Percentiles rank a stretch among this genome's conserved stretches.
These are phyloP conservation scores for Acrobasis suavella DNA, from an alignment of 2,888 invertebrate genomes.

Conservation along the genomic window DNA sequence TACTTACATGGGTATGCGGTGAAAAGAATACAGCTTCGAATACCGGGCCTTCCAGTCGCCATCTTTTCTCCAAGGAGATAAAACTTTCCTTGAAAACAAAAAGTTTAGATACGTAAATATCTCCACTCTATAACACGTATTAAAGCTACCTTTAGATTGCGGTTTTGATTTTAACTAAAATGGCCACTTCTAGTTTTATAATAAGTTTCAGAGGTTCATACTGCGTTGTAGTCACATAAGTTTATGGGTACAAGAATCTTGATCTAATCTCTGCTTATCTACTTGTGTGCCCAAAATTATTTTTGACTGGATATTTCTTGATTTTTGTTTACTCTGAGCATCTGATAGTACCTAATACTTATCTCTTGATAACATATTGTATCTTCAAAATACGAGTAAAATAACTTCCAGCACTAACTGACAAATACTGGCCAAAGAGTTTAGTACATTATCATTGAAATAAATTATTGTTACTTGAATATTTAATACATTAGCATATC, in stretches of 20 bases:
- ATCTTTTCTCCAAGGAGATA: slow-evolving; percentile 53
- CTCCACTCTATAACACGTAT: neutral
- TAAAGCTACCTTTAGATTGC: no score
- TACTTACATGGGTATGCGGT: slow-evolving; percentile 52
- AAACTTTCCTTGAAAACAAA: slow-evolving; percentile 50
- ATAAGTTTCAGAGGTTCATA: no score
- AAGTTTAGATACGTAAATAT: slow-evolving; percentile 6
- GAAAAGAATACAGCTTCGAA: slow-evolving; percentile 61
- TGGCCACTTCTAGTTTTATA: no score
- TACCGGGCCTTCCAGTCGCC: slow-evolving; percentile 69
- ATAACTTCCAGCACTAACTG: no score
- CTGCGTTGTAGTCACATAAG: no score
- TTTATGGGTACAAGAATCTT: neutral
- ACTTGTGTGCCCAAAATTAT: neutral
- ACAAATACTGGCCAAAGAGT: no score
- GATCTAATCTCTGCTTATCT: neutral
- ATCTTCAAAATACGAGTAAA: no score
- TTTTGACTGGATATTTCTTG: neutral
- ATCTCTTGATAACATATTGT: no score
- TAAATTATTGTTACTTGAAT: no score
- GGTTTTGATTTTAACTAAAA: no score
- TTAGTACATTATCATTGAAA: no score
- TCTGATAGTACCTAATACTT: neutral
- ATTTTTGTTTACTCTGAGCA: neutral
- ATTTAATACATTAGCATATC: no score